Percentiles rank a stretch among this genome's conserved stretches.
phyloP scores from a whole-genome alignment of 2,888 invertebrate genomes.

The Amiota communis region DNA sequence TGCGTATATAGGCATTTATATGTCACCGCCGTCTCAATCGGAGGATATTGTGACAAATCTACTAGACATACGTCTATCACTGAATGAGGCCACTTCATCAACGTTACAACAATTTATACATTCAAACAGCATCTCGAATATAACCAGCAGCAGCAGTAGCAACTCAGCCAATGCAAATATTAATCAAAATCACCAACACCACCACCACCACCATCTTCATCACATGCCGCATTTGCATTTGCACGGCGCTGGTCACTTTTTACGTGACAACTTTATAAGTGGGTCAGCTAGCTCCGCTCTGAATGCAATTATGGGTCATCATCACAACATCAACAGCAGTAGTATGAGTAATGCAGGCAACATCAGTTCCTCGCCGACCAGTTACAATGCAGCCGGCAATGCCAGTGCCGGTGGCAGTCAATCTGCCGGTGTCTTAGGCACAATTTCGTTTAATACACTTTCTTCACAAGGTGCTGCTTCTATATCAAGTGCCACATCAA shows the following conservation, averaged over 20 bases:
- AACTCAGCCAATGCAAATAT: constrained; percentile 22
- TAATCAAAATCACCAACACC: constrained; percentile 28
- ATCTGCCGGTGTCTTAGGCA: constrained; percentile 66
- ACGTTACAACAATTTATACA: constrained; percentile 60
- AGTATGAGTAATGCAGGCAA: constrained; percentile 41
- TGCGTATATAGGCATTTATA: constrained; percentile 67
- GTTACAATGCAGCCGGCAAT: constrained; percentile 68
- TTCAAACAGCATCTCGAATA: constrained; percentile 59
- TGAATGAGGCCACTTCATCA: constrained; percentile 69
- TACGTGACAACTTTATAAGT: constrained; percentile 69
- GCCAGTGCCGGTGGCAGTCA: constrained; percentile 75
- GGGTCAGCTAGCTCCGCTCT: constrained; percentile 70
- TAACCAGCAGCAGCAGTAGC: constrained; percentile 47
- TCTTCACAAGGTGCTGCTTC: constrained; percentile 34
- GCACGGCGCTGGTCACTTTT: constrained; percentile 67
- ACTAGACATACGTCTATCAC: constrained; percentile 69
- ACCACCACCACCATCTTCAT: constrained; percentile 48
- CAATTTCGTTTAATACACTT: constrained; percentile 65
- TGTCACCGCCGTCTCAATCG: constrained; percentile 61
- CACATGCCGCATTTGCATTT: constrained; percentile 67
- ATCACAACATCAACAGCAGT: constrained; percentile 48
- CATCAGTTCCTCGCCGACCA: constrained; percentile 61
- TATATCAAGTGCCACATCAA: constrained; percentile 32
- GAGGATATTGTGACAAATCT: constrained; percentile 69
- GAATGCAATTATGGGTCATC: constrained; percentile 69